These are phyloP conservation scores for Clarias macrocephalus DNA, from an alignment of 2,113 vertebrate species.

Conservation along the genomic window DNA sequence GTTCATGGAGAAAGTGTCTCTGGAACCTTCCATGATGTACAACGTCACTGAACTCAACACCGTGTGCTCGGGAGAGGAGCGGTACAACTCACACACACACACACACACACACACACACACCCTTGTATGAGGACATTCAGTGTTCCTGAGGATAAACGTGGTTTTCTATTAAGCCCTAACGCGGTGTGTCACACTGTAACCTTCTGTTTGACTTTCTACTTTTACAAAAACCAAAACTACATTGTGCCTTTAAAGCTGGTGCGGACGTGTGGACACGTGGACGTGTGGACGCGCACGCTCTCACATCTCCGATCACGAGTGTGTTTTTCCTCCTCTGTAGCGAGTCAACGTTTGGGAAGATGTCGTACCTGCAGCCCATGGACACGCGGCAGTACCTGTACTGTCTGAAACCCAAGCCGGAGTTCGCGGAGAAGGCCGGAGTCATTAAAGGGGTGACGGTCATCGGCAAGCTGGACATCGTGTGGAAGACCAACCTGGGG, in stretches of 20 bases:
- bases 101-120: not conserved
- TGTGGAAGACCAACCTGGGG: constrained; percentile 98
- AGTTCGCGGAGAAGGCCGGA: constrained; percentile 96
- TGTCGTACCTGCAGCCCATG: constrained; percentile 94
- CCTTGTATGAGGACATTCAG: too few relatives aligned
- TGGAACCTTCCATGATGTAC: constrained; percentile 98
- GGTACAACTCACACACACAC: constrained; percentile 70
- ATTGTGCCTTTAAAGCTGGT: too few relatives aligned
- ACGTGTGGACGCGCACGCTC: too few relatives aligned
- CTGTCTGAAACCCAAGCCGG: constrained; percentile 94
- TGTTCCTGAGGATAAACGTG: too few relatives aligned
- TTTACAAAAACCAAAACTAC: too few relatives aligned
- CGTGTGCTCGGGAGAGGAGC: constrained; percentile 70
- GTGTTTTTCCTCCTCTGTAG: constrained; percentile 59
- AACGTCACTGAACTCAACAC: constrained; percentile 92
- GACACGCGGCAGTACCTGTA: constrained; percentile 97
- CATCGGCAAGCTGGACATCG: constrained; percentile 97
- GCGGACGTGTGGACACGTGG: too few relatives aligned
- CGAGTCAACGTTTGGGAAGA: constrained; percentile 92
- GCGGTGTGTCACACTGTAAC: not conserved
- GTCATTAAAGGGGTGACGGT: constrained; percentile 97
- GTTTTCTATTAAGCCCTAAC: too few relatives aligned
- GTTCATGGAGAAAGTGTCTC: constrained; percentile 99
- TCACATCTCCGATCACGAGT: not conserved
- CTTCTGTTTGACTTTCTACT: too few relatives aligned